phyloP scores from a whole-genome alignment of 1,140 invertebrate species.

The Heliconius hermathena region DNA sequence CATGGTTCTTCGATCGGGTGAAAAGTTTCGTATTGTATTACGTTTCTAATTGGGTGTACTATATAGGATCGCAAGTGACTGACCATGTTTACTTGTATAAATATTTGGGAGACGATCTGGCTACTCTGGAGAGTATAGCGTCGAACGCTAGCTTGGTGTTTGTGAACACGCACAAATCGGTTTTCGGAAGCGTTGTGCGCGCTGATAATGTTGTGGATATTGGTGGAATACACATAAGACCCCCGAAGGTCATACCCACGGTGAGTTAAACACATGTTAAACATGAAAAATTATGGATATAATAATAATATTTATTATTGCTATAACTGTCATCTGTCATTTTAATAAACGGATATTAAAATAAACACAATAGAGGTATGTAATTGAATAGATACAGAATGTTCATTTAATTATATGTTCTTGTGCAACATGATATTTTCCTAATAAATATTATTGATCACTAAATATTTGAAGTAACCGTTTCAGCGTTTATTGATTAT shows the following conservation, averaged over 20 bases:
- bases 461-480: too few relatives aligned
- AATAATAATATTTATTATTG: constrained; percentile 1
- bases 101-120: constrained; percentile 82
- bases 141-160: constrained; percentile 82
- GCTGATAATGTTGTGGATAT: constrained; percentile 84
- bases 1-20: constrained; percentile 81
- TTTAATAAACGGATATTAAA: neutral
- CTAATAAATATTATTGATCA: too few relatives aligned
- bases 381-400: neutral
- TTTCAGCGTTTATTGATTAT: neutral
- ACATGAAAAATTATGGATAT: neutral
- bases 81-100: constrained; percentile 81
- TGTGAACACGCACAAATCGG: constrained; percentile 83
- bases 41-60: constrained; percentile 77
- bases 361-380: neutral
- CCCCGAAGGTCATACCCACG: constrained; percentile 70
- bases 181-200: constrained; percentile 75
- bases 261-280: constrained; percentile 55
- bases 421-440: too few relatives aligned
- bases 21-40: constrained; percentile 80
- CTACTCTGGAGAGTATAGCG: constrained; percentile 81
- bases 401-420: neutral
- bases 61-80: constrained; percentile 76
- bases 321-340: neutral
- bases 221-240: constrained; percentile 80